Evolutionary conservation across 2,797 vertebrate genomes (phyloP), one percentile per base, ranked within the genome.

Genomic region (Dicrostonyx torquatus): DNA sequence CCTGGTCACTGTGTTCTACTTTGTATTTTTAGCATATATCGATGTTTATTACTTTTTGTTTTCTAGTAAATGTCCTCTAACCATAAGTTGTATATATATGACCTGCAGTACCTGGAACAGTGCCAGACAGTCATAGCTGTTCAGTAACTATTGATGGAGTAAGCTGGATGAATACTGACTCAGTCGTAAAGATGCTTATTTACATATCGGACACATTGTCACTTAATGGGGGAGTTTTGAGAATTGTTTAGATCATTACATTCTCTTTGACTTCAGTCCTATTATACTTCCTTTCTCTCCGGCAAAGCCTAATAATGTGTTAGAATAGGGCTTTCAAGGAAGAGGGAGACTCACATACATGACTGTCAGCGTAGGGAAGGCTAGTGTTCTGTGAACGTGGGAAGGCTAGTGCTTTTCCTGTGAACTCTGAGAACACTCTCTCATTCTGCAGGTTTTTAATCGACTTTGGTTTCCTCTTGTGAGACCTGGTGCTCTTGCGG

Each of bases 381-480:
- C 48, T 48, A 6, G 48, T 48, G 48, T 48, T 10, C 58, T 87
- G 84, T 55, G 58, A 55, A n/a, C 31, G 2, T 85, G 34, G 43
- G 55, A 37, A 9, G 66, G 26, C 78, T 90, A 14, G 15, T 72
- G 62, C n/a, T 86, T 93, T 90, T 76, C 60, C 62, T 76, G 1
- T 75, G n/a, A 60, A 73, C 55, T 58, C 24, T 91, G 53, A 76
- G 90, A 12, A 7, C 68, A 86, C 24, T 83, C 12, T 97, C 80
- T 97, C 75, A 34, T 89, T 93, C 94, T 97, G 14, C 96, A 99
- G 99, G 99, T 99, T 55, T 99, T 99, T 98, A 99, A 99, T 98
- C 99, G 99, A 93, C 99, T 99, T 96, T 99, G 99, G 99, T 99
- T 99, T 98, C 99, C 99, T 78, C 98, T 99, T 58, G 99, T 99